A percentile compares a stretch with the other conserved stretches of the same genome.
These are phyloP conservation scores for Marcusenius ussheri DNA, from an alignment of 2,113 vertebrate species.

Conservation along the genomic window DNA sequence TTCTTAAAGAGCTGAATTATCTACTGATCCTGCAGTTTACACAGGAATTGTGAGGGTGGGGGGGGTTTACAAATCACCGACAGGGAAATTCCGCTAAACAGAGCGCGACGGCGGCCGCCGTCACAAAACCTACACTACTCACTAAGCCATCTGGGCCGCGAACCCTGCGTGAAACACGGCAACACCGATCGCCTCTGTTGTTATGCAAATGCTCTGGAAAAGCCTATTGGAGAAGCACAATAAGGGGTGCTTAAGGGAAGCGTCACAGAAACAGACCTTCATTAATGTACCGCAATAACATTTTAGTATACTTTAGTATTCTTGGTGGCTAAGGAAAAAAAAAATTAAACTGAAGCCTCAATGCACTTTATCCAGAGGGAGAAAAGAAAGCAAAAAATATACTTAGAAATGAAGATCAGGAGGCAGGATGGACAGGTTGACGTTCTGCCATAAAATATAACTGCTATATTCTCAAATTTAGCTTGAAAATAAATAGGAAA, in stretches of 20 bases:
- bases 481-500: neutral
- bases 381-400: neutral
- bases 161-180: neutral
- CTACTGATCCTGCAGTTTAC: conserved; percentile 12
- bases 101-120: neutral
- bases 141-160: neutral
- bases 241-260: neutral
- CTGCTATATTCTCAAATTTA: neutral
- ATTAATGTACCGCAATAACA: neutral
- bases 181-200: neutral
- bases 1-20: neutral
- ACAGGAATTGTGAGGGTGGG: neutral
- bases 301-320: neutral
- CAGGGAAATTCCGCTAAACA: neutral
- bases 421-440: neutral
- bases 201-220: conserved; percentile 3
- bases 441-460: neutral
- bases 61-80: neutral
- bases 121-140: neutral
- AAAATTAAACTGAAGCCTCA: neutral
- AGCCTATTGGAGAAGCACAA: neutral
- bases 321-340: neutral
- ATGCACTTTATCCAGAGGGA: neutral
- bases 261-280: neutral
- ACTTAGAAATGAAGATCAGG: neutral